These are phyloP conservation scores for Nemoura dubitans DNA, from an alignment of 2,888 invertebrate genomes.

Conservation along the genomic window DNA sequence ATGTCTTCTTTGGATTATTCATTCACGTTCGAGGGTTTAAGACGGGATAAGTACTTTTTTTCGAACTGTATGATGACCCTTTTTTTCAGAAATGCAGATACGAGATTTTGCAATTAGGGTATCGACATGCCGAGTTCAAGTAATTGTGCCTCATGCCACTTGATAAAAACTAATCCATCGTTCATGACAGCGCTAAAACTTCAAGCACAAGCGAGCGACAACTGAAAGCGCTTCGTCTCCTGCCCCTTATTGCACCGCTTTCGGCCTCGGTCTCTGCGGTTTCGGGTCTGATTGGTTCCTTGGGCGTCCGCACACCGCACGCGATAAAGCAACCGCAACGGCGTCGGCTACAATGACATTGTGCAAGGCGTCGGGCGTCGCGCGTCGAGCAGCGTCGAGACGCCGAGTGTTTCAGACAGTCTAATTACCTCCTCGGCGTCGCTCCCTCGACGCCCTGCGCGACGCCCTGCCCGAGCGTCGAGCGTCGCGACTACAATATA, in stretches of 20 bases:
- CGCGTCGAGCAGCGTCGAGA: neutral
- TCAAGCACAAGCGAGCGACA: no score
- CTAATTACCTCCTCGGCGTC: slow-evolving; percentile 43
- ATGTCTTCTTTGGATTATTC: no score
- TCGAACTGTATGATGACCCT: no score
- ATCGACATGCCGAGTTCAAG: no score
- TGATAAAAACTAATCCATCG: no score
- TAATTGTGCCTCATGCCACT: no score
- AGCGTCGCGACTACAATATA: slow-evolving; percentile 17
- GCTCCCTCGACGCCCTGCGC: neutral
- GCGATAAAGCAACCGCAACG: neutral
- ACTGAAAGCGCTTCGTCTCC: neutral
- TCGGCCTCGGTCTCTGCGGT: neutral
- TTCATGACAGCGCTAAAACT: no score
- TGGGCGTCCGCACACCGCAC: neutral
- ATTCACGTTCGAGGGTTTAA: no score
- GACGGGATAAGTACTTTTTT: no score
- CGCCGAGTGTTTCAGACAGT: slow-evolving; percentile 45
- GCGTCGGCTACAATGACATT: neutral
- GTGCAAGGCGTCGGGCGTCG: neutral
- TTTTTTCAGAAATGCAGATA: no score
- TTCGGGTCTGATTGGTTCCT: neutral
- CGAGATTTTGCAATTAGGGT: no score
- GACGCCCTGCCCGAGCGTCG: neutral
- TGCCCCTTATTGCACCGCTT: neutral